Evolutionary conservation across 1,140 invertebrate species (phyloP).

Genomic region (Bombus polaris): DNA sequence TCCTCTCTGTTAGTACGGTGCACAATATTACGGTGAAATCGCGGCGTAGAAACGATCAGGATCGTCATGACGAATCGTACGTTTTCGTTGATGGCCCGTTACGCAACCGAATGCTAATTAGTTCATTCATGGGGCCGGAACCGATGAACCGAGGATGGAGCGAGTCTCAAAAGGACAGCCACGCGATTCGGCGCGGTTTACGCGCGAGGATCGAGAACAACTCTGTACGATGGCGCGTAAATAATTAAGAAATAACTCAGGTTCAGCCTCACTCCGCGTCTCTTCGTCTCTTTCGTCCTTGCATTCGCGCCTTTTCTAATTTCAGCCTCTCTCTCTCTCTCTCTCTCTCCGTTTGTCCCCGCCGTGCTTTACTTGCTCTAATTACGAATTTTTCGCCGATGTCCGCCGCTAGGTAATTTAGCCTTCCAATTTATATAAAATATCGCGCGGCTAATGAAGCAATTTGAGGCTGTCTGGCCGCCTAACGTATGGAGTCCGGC

Average conservation of each 20-base stretch:
- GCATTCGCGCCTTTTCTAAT: conserved; percentile 13
- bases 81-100: conserved; percentile 43
- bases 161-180: conserved; percentile 53
- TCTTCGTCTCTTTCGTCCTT: not conserved
- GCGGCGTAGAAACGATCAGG: not conserved
- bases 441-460: conserved; percentile 82
- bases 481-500: conserved; percentile 79
- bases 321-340: not conserved
- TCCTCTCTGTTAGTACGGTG: not conserved
- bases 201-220: conserved; percentile 53
- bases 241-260: conserved; percentile 69
- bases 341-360: not conserved
- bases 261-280: not conserved
- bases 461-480: conserved; percentile 81
- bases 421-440: conserved; percentile 82
- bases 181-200: conserved; percentile 60
- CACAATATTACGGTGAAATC: not conserved
- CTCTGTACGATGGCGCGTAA: conserved; percentile 64
- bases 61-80: conserved; percentile 41
- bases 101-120: conserved; percentile 66
- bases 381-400: conserved; percentile 79
- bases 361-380: conserved; percentile 72
- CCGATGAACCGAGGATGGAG: conserved; percentile 31
- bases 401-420: conserved; percentile 76
- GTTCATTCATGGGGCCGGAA: conserved; percentile 56